Percentiles rank a stretch among this genome's conserved stretches.
Evolutionary conservation across 2,888 invertebrate genomes (phyloP).

Genomic region (Quadroppia sp.): DNA sequence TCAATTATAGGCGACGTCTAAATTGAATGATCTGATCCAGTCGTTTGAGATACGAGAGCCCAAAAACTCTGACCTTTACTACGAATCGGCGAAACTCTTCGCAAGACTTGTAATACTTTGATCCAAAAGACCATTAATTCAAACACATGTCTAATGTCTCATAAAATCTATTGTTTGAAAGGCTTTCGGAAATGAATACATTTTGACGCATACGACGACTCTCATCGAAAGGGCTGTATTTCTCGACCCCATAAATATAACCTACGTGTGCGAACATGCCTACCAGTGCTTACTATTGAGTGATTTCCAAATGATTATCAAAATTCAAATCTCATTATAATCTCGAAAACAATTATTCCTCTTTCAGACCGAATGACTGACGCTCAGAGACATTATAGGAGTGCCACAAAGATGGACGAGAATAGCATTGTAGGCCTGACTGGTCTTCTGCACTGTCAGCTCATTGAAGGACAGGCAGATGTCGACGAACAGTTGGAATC

Average conservation of each 20-base stretch:
- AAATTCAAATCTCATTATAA: too few relatives aligned
- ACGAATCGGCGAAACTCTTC: constrained; percentile 64
- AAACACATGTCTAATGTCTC: constrained; percentile 39
- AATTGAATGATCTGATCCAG: constrained; percentile 63
- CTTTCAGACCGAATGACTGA: constrained; percentile 57
- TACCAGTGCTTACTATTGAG: constrained; percentile 70
- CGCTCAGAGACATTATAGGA: constrained; percentile 71
- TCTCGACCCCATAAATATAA: constrained; percentile 64
- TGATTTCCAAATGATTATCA: constrained; percentile 50
- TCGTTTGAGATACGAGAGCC: constrained; percentile 60
- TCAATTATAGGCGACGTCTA: constrained; percentile 60
- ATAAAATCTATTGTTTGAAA: constrained; percentile 47
- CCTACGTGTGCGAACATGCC: constrained; percentile 74
- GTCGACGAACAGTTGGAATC: constrained; percentile 73
- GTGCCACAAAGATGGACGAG: constrained; percentile 77
- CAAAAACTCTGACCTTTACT: constrained; percentile 67
- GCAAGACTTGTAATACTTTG: constrained; percentile 60
- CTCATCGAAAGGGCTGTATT: constrained; percentile 75
- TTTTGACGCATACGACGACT: constrained; percentile 69
- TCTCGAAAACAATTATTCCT: too few relatives aligned
- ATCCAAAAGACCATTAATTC: too few relatives aligned
- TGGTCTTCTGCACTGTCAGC: constrained; percentile 37
- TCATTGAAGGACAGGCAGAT: constrained; percentile 36
- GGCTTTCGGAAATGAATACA: constrained; percentile 58
- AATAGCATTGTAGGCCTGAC: constrained; percentile 66